Conservation (phyloP, 2,888 invertebrate species). For the Tetrapedia diversipes region DNA sequence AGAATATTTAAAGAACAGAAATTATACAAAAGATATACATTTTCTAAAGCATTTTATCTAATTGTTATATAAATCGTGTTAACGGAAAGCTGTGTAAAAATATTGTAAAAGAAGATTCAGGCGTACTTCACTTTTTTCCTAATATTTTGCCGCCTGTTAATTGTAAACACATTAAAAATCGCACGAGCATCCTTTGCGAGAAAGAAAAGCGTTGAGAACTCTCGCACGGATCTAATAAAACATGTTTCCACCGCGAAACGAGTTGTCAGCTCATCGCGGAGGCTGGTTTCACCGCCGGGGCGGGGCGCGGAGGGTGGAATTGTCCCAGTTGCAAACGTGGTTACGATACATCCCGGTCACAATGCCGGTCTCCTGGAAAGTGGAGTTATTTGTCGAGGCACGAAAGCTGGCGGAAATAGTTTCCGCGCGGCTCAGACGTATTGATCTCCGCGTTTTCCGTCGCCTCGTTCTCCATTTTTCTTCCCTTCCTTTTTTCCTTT, state of each 20-base stretch:
- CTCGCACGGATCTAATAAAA: too few relatives aligned
- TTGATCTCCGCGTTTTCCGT: slow-evolving; percentile 50
- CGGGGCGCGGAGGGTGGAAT: slow-evolving; percentile 17
- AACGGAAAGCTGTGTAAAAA: too few relatives aligned
- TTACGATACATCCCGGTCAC: slow-evolving; percentile 57
- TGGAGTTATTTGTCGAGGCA: slow-evolving; percentile 62
- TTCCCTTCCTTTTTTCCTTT: not conserved
- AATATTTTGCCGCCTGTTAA: too few relatives aligned
- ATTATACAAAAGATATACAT: too few relatives aligned
- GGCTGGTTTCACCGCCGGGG: slow-evolving; percentile 4
- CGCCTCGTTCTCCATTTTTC: not conserved
- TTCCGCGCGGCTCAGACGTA: slow-evolving; percentile 51
- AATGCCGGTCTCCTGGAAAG: slow-evolving; percentile 55
- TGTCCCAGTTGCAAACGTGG: slow-evolving; percentile 54
- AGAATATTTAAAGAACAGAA: too few relatives aligned
- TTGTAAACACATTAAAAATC: too few relatives aligned
- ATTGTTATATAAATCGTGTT: too few relatives aligned
- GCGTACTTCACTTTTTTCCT: too few relatives aligned
- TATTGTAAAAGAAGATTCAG: too few relatives aligned
- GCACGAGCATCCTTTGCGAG: too few relatives aligned
- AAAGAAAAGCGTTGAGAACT: too few relatives aligned
- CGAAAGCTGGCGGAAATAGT: slow-evolving; percentile 58
- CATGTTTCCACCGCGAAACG: slow-evolving; percentile 8
- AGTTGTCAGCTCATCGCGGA: slow-evolving; percentile 9
- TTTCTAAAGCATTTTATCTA: too few relatives aligned